A percentile compares a stretch with the other conserved stretches of the same genome.
Evolutionary conservation across 2,888 invertebrate species (phyloP).

Genomic region (Amiota communis): DNA sequence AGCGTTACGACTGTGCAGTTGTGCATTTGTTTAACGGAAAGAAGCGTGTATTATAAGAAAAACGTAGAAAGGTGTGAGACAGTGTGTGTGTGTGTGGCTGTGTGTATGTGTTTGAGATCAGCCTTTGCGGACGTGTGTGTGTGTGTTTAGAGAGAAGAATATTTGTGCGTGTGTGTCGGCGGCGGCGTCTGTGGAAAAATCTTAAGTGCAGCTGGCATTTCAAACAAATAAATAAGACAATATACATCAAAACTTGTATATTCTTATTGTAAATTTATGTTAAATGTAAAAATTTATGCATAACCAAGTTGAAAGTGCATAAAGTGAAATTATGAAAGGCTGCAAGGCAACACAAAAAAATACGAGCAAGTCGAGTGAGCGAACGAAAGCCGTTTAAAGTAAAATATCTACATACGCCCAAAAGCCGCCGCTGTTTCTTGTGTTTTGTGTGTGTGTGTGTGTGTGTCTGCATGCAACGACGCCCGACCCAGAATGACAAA

Average conservation of each 20-base stretch:
- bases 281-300: neutral
- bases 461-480: neutral
- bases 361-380: neutral
- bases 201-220: conserved; percentile 60
- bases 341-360: conserved; percentile 26
- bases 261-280: conserved; percentile 32
- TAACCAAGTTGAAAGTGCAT: neutral
- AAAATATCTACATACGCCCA: conserved; percentile 54
- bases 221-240: conserved; percentile 54
- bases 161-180: neutral
- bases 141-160: neutral
- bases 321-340: conserved; percentile 29
- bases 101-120: neutral
- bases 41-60: neutral
- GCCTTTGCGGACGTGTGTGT: conserved; percentile 10
- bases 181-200: conserved; percentile 4
- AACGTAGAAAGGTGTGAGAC: conserved; percentile 9
- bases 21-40: neutral
- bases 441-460: neutral
- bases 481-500: no score
- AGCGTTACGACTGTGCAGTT: conserved; percentile 3
- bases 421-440: conserved; percentile 56
- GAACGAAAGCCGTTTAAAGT: conserved; percentile 45
- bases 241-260: conserved; percentile 38
- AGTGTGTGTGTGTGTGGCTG: conserved; percentile 7